Evolutionary conservation across 2,113 vertebrate species (phyloP), one percentile per base, ranked within the genome.

Genomic region (Uria lomvia): DNA sequence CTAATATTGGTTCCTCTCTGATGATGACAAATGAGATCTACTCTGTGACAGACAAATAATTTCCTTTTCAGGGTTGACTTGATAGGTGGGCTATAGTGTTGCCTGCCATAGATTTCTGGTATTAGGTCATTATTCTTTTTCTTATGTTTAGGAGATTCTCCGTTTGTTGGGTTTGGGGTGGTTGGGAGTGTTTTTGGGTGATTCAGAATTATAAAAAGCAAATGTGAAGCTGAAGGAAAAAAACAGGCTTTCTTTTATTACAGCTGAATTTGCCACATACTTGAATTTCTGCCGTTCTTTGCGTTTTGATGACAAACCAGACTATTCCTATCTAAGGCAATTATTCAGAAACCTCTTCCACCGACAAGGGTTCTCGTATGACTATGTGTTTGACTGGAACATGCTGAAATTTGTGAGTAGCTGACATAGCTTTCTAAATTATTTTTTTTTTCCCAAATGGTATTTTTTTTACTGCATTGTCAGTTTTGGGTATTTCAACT

Each of bases 351-450:
- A 99, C 96, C 98, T 99, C 32, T 99, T 99, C 97, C 99, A 99
- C 94, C 98, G 99, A 96, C 99, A 99, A 87, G 99, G 99, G 73
- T 99, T 99, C 97, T 99, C 99, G 40, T 99, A 99, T 15, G 99
- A 99, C 97, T 99, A 99, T 30, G 99, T 99, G 88, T 99, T 99
- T 71, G 99, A 99, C 98, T 99, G 99, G 99, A 99, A 99, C 97
- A 99, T 99, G 99, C 98, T 99, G 53, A 99, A 99, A 94, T 99
- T 99, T 97, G 99, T 99, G 97, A 99, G 99, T 99, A 93, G 55
- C n/a, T 90, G 74, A 19, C 55, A 23, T 15, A 53, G 26, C 27
- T 71, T 80, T 92, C 58, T 92, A 52, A 77, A 80, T 6, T 18
- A 11, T 13, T 42, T 42, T 8, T 26, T 43, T 65, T 52, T 45